Conservation (phyloP, 2,888 invertebrate genomes). For the Caenorhabditis japonica region DNA sequence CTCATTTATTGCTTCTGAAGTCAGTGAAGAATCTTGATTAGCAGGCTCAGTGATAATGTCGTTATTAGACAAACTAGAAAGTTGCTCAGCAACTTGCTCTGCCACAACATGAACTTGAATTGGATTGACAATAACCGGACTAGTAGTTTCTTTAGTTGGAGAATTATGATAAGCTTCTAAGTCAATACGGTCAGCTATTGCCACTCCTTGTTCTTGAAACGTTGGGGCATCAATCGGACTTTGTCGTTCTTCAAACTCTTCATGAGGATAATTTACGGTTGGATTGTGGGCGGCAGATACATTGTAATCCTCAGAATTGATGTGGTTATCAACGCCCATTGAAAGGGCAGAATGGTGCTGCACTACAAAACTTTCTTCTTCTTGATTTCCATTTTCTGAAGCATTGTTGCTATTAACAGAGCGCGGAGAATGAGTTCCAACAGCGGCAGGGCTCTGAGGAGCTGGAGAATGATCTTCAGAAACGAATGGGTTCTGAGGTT, state of each 20-base stretch:
- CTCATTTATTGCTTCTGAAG: slow-evolving; percentile 24
- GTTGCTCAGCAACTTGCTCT: slow-evolving; percentile 20
- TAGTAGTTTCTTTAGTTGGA: slow-evolving; percentile 32
- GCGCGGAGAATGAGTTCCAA: no score
- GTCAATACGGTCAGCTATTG: slow-evolving; percentile 21
- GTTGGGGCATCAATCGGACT: slow-evolving; percentile 3
- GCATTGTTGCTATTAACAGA: slow-evolving; percentile 26
- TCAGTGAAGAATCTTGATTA: slow-evolving; percentile 18
- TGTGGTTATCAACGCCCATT: background rate
- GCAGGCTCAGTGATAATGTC: slow-evolving; percentile 20
- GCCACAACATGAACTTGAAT: slow-evolving; percentile 2
- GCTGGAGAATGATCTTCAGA: no score
- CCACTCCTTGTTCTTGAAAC: background rate
- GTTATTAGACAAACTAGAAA: no score
- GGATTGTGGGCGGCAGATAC: slow-evolving; percentile 5
- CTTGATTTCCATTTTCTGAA: background rate
- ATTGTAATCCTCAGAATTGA: background rate
- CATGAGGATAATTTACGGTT: slow-evolving; percentile 14
- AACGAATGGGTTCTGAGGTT: no score
- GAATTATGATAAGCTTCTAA: slow-evolving; percentile 28
- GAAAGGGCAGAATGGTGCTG: slow-evolving; percentile 5
- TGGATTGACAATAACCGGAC: slow-evolving; percentile 17
- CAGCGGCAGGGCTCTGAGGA: background rate
- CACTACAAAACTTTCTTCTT: slow-evolving; percentile 16
- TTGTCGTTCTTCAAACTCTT: background rate